A percentile compares a stretch with the other conserved stretches of the same genome.
Evolutionary conservation across 2,113 vertebrate species (phyloP).

Genomic region (Burhinus oedicnemus): DNA sequence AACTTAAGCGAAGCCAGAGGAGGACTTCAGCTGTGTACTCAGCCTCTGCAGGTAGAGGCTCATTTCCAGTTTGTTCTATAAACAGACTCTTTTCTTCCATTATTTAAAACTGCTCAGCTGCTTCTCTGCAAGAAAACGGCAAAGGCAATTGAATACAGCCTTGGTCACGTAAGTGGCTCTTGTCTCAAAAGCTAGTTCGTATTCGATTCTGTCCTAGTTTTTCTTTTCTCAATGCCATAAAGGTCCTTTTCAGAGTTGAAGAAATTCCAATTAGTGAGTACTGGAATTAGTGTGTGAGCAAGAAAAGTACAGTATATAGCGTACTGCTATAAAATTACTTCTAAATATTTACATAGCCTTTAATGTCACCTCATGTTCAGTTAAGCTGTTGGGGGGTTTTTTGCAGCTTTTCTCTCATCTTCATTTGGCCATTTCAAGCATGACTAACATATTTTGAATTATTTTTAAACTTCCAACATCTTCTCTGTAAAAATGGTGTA

Average conservation of each 20-base stretch:
- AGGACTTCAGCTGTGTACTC: constrained; percentile 35
- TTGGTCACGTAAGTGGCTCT: constrained; percentile 17
- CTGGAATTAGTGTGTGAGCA: neutral
- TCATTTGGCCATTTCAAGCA: constrained; percentile 18
- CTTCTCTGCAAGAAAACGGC: constrained; percentile 57
- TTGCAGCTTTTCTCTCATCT: neutral
- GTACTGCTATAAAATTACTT: neutral
- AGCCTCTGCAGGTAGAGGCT: constrained; percentile 66
- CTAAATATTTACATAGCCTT: constrained; percentile 39
- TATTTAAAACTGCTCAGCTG: constrained; percentile 44
- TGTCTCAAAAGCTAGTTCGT: constrained; percentile 42
- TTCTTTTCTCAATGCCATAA: constrained; percentile 25
- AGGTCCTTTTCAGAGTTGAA: constrained; percentile 17
- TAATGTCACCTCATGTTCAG: constrained; percentile 18
- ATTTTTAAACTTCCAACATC: constrained; percentile 35
- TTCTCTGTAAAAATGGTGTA: neutral
- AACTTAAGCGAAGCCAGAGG: constrained; percentile 59
- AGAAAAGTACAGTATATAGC: neutral
- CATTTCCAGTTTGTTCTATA: constrained; percentile 56
- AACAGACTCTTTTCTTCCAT: constrained; percentile 56
- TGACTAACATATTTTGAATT: constrained; percentile 22
- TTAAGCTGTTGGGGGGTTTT: neutral
- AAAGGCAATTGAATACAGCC: constrained; percentile 26
- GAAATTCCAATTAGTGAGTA: neutral
- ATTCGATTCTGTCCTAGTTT: neutral